These are phyloP conservation scores for Tangara arthus DNA, from an alignment of 2,797 vertebrate species.

Conservation along the genomic window DNA sequence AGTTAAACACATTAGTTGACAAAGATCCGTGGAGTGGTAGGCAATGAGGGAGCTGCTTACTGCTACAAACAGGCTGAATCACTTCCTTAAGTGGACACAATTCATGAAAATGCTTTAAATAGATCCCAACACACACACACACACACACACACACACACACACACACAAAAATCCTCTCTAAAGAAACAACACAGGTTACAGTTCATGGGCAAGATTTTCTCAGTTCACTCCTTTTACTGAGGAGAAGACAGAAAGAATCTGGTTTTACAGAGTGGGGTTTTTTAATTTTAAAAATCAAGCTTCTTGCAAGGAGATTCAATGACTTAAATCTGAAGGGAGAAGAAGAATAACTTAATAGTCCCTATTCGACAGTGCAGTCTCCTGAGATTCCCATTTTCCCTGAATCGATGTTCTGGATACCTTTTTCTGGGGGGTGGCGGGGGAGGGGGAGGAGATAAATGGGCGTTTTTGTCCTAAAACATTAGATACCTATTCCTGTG, in stretches of 20 bases:
- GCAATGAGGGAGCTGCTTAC: background rate
- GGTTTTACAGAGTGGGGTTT: background rate
- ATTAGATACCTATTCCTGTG: fast-evolving
- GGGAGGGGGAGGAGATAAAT: fast-evolving
- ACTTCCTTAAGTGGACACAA: background rate
- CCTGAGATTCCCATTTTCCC: background rate
- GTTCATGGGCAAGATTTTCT: background rate
- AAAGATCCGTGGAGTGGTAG: background rate
- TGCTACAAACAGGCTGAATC: background rate
- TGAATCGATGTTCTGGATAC: background rate
- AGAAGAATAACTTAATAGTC: background rate
- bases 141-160: background rate
- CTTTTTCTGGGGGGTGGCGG: background rate
- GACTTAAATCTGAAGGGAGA: background rate
- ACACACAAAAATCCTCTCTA: background rate
- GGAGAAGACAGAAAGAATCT: background rate
- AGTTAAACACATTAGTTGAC: background rate
- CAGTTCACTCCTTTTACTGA: background rate
- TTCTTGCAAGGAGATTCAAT: background rate
- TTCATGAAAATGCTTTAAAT: background rate
- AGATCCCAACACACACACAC: background rate
- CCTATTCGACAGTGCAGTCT: background rate
- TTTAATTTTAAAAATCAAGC: background rate
- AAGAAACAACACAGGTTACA: background rate
- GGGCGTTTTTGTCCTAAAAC: background rate